phyloP scores from a whole-genome alignment of 2,797 vertebrate genomes.

The Stomatorhinus walkeri region DNA sequence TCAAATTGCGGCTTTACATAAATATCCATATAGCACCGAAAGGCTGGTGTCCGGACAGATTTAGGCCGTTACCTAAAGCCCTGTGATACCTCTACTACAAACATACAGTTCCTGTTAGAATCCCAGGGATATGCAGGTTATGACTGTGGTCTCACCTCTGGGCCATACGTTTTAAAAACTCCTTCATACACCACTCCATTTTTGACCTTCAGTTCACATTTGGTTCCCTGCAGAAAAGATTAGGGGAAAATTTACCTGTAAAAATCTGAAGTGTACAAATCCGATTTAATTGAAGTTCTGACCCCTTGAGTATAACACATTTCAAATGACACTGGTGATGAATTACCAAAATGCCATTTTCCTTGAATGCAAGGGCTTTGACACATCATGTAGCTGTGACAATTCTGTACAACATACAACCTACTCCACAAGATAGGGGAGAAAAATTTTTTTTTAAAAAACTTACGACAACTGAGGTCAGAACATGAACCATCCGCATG shows the following conservation, averaged over 20 bases:
- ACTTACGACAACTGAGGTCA: conserved; percentile 98
- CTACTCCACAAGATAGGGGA: not conserved
- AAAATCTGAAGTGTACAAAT: not conserved
- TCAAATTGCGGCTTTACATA: not conserved
- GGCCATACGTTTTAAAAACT: conserved; percentile 97
- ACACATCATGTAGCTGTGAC: not conserved
- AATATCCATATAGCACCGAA: not conserved
- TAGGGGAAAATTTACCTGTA: not conserved
- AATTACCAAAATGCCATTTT: not conserved
- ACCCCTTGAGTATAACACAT: not conserved
- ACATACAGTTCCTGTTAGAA: not conserved
- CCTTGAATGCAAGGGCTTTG: not conserved
- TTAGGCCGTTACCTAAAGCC: not conserved
- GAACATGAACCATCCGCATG: conserved; percentile 98
- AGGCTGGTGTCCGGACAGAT: not conserved
- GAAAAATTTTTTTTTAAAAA: no score
- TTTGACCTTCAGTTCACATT: conserved; percentile 98
- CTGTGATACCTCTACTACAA: not conserved
- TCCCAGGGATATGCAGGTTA: not conserved
- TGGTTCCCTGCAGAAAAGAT: conserved; percentile 75
- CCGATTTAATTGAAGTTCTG: not conserved
- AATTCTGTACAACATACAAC: not conserved
- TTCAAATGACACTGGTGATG: not conserved
- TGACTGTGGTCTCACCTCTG: conserved; percentile 73
- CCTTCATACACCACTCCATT: conserved; percentile 94